Percentiles rank a stretch among this genome's conserved stretches.
Conservation (phyloP, 1,140 invertebrate genomes). For the Diorhabda sublineata region DNA sequence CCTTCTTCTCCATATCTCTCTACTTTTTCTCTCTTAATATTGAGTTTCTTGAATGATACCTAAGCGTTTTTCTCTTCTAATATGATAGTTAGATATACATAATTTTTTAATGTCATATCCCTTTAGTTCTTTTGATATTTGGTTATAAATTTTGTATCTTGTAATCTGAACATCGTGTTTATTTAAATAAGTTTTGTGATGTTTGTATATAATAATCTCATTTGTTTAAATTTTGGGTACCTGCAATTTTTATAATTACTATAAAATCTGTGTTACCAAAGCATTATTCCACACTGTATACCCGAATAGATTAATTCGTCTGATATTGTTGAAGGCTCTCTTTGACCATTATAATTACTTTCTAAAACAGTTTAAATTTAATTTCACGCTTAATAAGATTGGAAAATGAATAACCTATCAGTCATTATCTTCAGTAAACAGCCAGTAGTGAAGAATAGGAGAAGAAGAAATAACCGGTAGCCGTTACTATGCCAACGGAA, state of each 20-base stretch:
- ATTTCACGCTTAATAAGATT: conserved; percentile 24
- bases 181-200: no score
- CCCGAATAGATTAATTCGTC: conserved; percentile 9
- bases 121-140: background rate
- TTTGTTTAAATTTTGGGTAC: background rate
- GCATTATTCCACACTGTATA: background rate
- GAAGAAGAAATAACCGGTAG: background rate
- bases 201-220: no score
- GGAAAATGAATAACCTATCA: conserved; percentile 24
- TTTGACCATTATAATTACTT: conserved; percentile 18
- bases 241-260: background rate
- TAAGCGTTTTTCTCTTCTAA: background rate
- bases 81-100: background rate
- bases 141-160: background rate
- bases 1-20: no score
- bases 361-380: conserved; percentile 23
- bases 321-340: conserved; percentile 14
- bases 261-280: background rate
- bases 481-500: conserved; percentile 1
- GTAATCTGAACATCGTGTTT: background rate
- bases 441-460: conserved; percentile 12
- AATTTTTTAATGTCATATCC: background rate
- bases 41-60: background rate
- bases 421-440: conserved; percentile 23
- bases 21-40: no score